phyloP scores from a whole-genome alignment of 2,113 vertebrate genomes.

The Abramis brama region DNA sequence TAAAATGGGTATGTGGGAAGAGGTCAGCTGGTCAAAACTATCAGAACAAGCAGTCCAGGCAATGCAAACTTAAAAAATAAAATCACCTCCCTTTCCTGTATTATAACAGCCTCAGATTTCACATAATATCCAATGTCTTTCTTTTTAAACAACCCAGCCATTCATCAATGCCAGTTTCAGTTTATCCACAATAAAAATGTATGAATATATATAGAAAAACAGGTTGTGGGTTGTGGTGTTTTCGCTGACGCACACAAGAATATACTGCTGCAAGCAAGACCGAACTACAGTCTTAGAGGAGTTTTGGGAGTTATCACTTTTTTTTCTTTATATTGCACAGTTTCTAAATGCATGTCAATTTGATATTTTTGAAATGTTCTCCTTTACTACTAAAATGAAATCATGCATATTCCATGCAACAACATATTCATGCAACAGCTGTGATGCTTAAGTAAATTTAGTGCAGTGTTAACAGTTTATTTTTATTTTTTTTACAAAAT shows the following conservation, averaged over 20 bases:
- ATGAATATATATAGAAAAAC: slow-evolving; percentile 28
- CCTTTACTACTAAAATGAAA: not conserved
- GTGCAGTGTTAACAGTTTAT: no score
- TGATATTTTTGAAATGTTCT: not conserved
- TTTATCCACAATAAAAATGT: slow-evolving; percentile 26
- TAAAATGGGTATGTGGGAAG: slow-evolving; percentile 44
- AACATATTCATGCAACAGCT: not conserved
- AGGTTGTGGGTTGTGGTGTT: not conserved
- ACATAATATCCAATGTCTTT: slow-evolving; percentile 13
- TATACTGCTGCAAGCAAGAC: not conserved
- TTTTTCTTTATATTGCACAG: not conserved
- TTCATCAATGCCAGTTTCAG: slow-evolving; percentile 41
- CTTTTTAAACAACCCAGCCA: slow-evolving; percentile 17
- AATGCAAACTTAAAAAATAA: not conserved
- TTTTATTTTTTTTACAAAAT: no score
- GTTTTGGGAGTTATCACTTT: not conserved
- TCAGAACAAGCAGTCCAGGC: not conserved
- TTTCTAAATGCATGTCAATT: not conserved
- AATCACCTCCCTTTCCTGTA: slow-evolving; percentile 18
- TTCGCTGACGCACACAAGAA: slow-evolving; percentile 17
- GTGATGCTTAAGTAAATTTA: no score
- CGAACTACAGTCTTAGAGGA: slow-evolving; percentile 1
- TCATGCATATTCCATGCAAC: not conserved
- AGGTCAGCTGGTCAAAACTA: slow-evolving; percentile 51
- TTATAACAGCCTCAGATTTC: slow-evolving; percentile 27